Conservation (phyloP, 2,797 vertebrate species). For the Avahi laniger region DNA sequence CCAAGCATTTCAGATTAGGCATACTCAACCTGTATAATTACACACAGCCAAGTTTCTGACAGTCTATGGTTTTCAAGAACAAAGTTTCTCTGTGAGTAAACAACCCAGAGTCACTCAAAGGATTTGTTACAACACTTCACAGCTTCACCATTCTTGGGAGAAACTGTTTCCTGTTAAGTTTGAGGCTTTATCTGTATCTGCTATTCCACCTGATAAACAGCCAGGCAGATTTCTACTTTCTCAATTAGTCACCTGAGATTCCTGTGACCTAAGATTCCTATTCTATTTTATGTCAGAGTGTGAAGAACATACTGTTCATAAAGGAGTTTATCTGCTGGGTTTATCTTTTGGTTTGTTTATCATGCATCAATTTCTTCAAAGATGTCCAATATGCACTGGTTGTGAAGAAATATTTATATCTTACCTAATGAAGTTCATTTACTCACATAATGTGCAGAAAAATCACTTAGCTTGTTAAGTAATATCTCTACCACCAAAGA, state of each 20-base stretch:
- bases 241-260: not conserved
- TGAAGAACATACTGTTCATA: not conserved
- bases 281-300: not conserved
- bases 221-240: not conserved
- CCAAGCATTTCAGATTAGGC: not conserved
- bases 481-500: not conserved
- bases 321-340: not conserved
- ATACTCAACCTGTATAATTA: not conserved
- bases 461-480: not conserved
- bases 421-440: not conserved
- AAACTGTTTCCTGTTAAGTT: not conserved
- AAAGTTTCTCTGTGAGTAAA: constrained; percentile 5
- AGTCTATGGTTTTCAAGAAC: not conserved
- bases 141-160: not conserved
- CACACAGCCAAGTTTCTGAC: not conserved
- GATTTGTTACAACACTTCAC: not conserved
- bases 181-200: not conserved
- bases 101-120: not conserved
- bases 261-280: not conserved
- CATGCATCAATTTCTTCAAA: not conserved
- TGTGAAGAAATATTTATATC: not conserved
- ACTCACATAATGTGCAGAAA: not conserved
- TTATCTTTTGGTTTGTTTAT: constrained; percentile 25
- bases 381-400: not conserved
- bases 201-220: not conserved